Evolutionary conservation across 2,888 invertebrate species (phyloP).

Genomic region (Cyclophora albipunctata): DNA sequence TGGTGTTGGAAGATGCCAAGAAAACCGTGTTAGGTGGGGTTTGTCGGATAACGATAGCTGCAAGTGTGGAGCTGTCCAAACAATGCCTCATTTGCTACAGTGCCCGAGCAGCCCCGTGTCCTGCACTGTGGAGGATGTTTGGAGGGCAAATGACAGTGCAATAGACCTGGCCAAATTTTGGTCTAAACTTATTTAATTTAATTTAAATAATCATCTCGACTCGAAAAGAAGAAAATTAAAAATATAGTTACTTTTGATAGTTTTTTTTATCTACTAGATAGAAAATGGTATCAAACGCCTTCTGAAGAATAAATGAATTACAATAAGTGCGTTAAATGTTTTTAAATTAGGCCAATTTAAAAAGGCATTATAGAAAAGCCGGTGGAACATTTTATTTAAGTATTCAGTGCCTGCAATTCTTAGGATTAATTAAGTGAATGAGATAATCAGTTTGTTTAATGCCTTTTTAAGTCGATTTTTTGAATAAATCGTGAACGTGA

Average conservation of each 20-base stretch:
- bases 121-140: no score
- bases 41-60: no score
- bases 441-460: constrained; percentile 44
- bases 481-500: background rate
- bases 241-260: background rate
- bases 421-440: constrained; percentile 44
- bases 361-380: constrained; percentile 1
- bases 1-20: no score
- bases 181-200: no score
- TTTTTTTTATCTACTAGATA: background rate
- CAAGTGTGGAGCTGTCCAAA: no score
- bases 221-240: no score
- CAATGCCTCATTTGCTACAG: no score
- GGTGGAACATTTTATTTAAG: constrained; percentile 31
- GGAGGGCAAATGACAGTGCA: no score
- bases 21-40: no score
- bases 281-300: background rate
- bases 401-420: constrained; percentile 47
- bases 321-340: background rate
- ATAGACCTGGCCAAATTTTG: no score
- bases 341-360: background rate
- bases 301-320: background rate
- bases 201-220: background rate
- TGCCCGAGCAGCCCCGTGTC: no score
- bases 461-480: constrained; percentile 31